A percentile compares a stretch with the other conserved stretches of the same genome.
These are phyloP conservation scores for Chaetops frenatus DNA, from an alignment of 2,113 vertebrate genomes.

Conservation along the genomic window DNA sequence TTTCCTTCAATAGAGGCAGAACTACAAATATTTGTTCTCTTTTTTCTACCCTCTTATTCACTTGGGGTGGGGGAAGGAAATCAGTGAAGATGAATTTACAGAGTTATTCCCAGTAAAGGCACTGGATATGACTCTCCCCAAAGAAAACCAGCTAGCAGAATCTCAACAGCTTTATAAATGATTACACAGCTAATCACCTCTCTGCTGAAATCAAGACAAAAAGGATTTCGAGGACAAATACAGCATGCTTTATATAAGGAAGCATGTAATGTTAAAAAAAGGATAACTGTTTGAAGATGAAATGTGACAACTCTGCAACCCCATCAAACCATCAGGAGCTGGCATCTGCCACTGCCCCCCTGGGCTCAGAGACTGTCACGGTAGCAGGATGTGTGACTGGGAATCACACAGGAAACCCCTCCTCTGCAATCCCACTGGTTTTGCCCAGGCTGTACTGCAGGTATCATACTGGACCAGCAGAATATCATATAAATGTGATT, in stretches of 20 bases:
- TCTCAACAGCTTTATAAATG: conserved; percentile 18
- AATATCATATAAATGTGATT: background rate
- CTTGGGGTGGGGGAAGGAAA: background rate
- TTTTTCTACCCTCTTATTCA: background rate
- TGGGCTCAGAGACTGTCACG: background rate
- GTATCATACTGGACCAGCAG: background rate
- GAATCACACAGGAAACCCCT: background rate
- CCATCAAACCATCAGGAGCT: background rate
- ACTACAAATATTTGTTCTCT: conserved; percentile 20
- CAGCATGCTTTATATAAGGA: background rate
- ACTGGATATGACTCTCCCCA: background rate
- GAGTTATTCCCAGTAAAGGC: background rate
- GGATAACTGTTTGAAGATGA: background rate
- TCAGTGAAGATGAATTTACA: background rate
- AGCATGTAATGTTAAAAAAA: background rate
- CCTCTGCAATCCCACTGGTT: background rate
- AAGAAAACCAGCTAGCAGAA: background rate
- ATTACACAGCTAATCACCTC: background rate
- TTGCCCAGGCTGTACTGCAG: background rate
- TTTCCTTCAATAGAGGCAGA: background rate
- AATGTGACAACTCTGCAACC: background rate
- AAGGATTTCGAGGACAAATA: conserved; percentile 17
- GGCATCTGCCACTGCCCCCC: background rate
- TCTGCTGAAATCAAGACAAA: conserved; percentile 38
- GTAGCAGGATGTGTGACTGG: background rate